These are phyloP conservation scores for Hyppa rectilinea DNA, from an alignment of 2,888 invertebrate species.

Conservation along the genomic window DNA sequence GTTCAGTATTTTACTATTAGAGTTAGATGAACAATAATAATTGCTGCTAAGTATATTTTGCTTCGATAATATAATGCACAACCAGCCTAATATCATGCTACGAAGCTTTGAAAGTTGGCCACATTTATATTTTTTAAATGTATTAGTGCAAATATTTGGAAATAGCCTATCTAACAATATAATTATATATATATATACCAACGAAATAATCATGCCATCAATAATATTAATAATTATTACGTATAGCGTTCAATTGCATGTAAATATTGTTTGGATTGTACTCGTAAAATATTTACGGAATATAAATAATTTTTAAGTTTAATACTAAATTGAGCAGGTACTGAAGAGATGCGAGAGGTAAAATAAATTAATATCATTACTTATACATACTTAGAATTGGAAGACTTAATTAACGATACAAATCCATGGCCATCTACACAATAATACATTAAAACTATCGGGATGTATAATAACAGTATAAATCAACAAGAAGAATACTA, in stretches of 20 bases:
- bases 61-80: slow-evolving; percentile 43
- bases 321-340: slow-evolving; percentile 84
- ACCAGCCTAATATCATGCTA: slow-evolving; percentile 55
- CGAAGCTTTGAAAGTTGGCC: slow-evolving; percentile 47
- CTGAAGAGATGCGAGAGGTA: slow-evolving; percentile 79
- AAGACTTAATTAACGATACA: slow-evolving; percentile 88
- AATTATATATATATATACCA: slow-evolving; percentile 37
- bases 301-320: slow-evolving; percentile 73
- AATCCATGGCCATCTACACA: slow-evolving; percentile 83
- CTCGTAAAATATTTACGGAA: slow-evolving; percentile 60
- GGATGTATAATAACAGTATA: slow-evolving; percentile 75
- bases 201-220: slow-evolving; percentile 44
- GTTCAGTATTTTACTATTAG: slow-evolving; percentile 41
- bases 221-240: slow-evolving; percentile 35
- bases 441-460: slow-evolving; percentile 76
- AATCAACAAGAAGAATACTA: slow-evolving; percentile 78
- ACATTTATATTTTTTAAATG: slow-evolving; percentile 40
- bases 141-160: slow-evolving; percentile 59
- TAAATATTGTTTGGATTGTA: slow-evolving; percentile 53
- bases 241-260: slow-evolving; percentile 47
- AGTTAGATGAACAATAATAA: slow-evolving; percentile 41
- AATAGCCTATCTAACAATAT: slow-evolving; percentile 56
- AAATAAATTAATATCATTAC: slow-evolving; percentile 76
- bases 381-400: slow-evolving; percentile 85
- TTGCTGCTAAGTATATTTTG: slow-evolving; percentile 35